Evolutionary conservation across 2,888 invertebrate species (phyloP), one percentile per base, ranked within the genome.

Genomic region (Uloborus plumipes): DNA sequence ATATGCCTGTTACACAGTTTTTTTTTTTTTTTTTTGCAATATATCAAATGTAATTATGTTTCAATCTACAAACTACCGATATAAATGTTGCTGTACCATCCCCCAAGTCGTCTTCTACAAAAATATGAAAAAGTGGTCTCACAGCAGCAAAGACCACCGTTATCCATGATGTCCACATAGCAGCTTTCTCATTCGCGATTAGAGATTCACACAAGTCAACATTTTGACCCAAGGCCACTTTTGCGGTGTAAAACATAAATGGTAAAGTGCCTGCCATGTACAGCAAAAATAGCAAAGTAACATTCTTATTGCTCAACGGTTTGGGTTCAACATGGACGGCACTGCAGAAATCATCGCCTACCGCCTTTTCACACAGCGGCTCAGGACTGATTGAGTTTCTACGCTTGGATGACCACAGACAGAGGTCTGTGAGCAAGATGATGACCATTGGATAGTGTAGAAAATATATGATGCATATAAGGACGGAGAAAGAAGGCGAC

Each of bases 361-460:
- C 61, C 16, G 4, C 9, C 13, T 39, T n/a, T 4, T 50, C 6
- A 18, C 22, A n/a, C 2, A 59, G 22, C 16, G 22, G 49, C 14
- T 65, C 58, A n/a, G 76, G 67, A 20, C 39, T 20, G 20, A 67
- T 31, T 7, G 76, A 59, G 14, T 39, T 62, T 50, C 73, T 50
- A 16, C 53, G 49, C 51, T 73, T 73, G 22, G 62, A 73, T 51
- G 62, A 64, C 62, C 62, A 51, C 14, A 75, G 49, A 18, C 75
- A 76, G 0, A 76, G 55, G 7, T 82, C 76, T 7, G 70, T 62
- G 7, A 82, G 55, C 4, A 82, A 22, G 7, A 76, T 71, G 16
- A 82, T 26, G 9, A 82, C 66, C 22, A 82, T 71, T 1, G 82
- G 71, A 13, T 76, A 75, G 49, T 82, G 82, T 9, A 82, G 26